phyloP scores from a whole-genome alignment of 2,113 vertebrate genomes.

The Cyprinodon variegatus region DNA sequence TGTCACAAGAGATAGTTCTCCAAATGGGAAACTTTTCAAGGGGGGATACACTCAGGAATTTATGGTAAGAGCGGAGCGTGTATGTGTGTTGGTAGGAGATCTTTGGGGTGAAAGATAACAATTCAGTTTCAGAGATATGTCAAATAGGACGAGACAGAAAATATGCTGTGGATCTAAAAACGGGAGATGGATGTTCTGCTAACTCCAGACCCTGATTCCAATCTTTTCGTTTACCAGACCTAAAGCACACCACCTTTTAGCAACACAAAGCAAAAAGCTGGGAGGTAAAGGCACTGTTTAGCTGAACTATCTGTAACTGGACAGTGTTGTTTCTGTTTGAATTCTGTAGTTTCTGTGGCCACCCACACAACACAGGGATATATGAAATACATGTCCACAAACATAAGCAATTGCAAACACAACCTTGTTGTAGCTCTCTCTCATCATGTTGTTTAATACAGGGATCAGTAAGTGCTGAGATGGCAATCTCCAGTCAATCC shows the following conservation, averaged over 20 bases:
- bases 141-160: slow-evolving; percentile 31
- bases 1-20: slow-evolving; percentile 57
- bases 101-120: slow-evolving; percentile 44
- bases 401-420: slow-evolving; percentile 24
- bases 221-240: slow-evolving; percentile 68
- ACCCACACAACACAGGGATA: slow-evolving; percentile 5
- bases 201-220: slow-evolving; percentile 54
- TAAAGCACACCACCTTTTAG: slow-evolving; percentile 52
- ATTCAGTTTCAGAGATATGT: slow-evolving; percentile 56
- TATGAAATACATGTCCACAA: slow-evolving; percentile 8
- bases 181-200: slow-evolving; percentile 8
- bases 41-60: slow-evolving; percentile 38
- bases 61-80: slow-evolving; percentile 15
- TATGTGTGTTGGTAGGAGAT: slow-evolving; percentile 37
- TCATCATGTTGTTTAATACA: slow-evolving; percentile 26
- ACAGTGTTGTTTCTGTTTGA: slow-evolving; percentile 14
- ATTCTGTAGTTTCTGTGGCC: slow-evolving; percentile 10
- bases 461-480: slow-evolving; percentile 26
- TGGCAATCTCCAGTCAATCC: slow-evolving; percentile 34
- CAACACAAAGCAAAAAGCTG: slow-evolving; percentile 38
- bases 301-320: slow-evolving; percentile 26
- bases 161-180: slow-evolving; percentile 63
- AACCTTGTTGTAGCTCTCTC: neutral
- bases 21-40: slow-evolving; percentile 54
- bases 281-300: slow-evolving; percentile 12